Conservation (phyloP, 2,888 invertebrate genomes). For the Arctia plantaginis region DNA sequence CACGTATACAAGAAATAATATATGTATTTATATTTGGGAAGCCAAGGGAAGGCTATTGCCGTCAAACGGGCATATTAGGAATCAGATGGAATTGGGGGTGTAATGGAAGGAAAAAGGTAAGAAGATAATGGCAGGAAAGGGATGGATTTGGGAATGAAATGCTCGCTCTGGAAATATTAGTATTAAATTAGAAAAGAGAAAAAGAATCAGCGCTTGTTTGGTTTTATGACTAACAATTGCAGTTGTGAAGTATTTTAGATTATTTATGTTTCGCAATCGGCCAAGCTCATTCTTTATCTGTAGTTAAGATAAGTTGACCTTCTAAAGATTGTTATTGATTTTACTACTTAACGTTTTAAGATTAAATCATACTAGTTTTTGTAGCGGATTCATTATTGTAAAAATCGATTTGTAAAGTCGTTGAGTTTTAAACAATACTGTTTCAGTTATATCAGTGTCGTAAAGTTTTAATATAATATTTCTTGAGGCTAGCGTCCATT, state of each 20-base stretch:
- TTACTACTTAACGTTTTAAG: not conserved
- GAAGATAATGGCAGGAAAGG: not conserved
- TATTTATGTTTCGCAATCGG: not conserved
- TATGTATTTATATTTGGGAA: not conserved
- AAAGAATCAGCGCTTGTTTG: not conserved
- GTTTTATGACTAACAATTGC: not conserved
- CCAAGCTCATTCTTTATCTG: not conserved
- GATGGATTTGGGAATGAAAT: not conserved
- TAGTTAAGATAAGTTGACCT: not conserved
- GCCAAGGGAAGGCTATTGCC: not conserved
- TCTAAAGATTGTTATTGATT: slow-evolving; percentile 1
- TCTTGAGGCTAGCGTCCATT: not conserved
- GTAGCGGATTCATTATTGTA: not conserved
- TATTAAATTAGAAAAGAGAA: not conserved
- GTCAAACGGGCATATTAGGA: not conserved
- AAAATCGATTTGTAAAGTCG: not conserved
- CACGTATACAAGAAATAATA: not conserved
- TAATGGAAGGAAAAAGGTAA: not conserved
- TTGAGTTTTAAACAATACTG: not conserved
- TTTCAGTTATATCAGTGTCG: not conserved
- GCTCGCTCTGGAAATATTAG: not conserved
- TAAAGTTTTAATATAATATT: not conserved
- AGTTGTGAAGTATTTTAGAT: not conserved
- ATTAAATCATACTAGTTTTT: not conserved
- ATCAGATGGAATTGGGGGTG: not conserved